Percentiles rank a stretch among this genome's conserved stretches.
These are phyloP conservation scores for Dolichomitus sp. DNA, from an alignment of 2,888 invertebrate species.

Conservation along the genomic window DNA sequence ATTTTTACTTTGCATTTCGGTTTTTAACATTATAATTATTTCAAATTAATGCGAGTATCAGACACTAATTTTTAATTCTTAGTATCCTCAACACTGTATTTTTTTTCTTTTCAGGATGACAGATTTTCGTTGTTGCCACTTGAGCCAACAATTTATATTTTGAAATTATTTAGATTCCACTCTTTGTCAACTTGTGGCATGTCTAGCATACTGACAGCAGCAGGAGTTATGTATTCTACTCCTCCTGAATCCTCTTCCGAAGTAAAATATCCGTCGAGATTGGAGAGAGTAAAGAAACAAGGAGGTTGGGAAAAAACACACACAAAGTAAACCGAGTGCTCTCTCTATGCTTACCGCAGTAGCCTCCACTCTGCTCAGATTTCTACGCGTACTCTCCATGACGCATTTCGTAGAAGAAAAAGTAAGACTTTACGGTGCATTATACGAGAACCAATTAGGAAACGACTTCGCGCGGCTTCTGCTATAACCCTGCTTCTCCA, in stretches of 20 bases:
- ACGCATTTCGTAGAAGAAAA: constrained; percentile 17
- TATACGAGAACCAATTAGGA: constrained; percentile 64
- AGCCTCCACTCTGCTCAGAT: constrained; percentile 29
- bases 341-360: neutral
- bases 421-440: constrained; percentile 54
- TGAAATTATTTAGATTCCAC: neutral
- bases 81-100: no score
- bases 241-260: neutral
- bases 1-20: no score
- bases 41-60: no score
- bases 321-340: constrained; percentile 11
- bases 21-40: no score
- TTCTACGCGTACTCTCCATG: constrained; percentile 41
- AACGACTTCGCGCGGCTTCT: constrained; percentile 46
- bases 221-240: neutral
- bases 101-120: no score
- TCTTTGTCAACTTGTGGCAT: neutral
- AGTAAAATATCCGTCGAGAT: neutral
- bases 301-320: constrained; percentile 1
- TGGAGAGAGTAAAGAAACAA: neutral
- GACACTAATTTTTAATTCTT: no score
- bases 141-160: neutral
- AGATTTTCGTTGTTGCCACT: neutral
- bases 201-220: neutral
- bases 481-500: constrained; percentile 16